A percentile compares a stretch with the other conserved stretches of the same genome.
Conservation (phyloP, 2,888 invertebrate species). For the Epistrophe grossulariae region DNA sequence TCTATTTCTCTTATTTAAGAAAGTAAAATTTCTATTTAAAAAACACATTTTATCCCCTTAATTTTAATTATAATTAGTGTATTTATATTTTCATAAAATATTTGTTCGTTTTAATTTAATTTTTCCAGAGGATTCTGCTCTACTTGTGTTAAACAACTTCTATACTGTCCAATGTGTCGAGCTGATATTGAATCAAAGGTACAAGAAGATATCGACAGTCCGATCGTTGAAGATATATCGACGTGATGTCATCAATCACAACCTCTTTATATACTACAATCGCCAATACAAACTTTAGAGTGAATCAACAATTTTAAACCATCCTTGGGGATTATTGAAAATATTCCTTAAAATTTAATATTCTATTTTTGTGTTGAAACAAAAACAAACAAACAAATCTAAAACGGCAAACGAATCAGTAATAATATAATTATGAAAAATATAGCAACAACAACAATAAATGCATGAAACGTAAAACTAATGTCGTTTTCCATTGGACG, state of each 20-base stretch:
- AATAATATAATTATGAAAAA: conserved; percentile 25
- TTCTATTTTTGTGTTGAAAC: conserved; percentile 12
- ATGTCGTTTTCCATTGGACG: too few species aligned
- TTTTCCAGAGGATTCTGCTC: conserved; percentile 92
- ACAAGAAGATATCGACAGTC: conserved; percentile 78
- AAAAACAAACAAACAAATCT: neutral
- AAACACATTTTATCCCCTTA: too few species aligned
- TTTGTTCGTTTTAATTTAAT: too few species aligned
- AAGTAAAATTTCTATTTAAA: too few species aligned
- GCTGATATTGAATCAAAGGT: conserved; percentile 79
- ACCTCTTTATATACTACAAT: conserved; percentile 30
- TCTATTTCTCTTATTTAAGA: too few species aligned
- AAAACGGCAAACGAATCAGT: conserved; percentile 8
- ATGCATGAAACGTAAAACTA: conserved; percentile 15
- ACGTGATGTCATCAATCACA: conserved; percentile 57
- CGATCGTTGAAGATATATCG: conserved; percentile 70
- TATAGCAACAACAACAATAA: conserved; percentile 17
- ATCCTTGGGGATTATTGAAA: conserved; percentile 7
- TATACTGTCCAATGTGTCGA: conserved; percentile 95
- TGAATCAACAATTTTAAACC: conserved; percentile 30
- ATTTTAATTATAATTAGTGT: too few species aligned
- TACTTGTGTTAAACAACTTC: conserved; percentile 90
- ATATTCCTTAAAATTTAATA: neutral
- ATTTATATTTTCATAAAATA: too few species aligned
- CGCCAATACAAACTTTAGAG: conserved; percentile 56